phyloP scores from a whole-genome alignment of 2,113 vertebrate species.

The Formicarius rufipectus region DNA sequence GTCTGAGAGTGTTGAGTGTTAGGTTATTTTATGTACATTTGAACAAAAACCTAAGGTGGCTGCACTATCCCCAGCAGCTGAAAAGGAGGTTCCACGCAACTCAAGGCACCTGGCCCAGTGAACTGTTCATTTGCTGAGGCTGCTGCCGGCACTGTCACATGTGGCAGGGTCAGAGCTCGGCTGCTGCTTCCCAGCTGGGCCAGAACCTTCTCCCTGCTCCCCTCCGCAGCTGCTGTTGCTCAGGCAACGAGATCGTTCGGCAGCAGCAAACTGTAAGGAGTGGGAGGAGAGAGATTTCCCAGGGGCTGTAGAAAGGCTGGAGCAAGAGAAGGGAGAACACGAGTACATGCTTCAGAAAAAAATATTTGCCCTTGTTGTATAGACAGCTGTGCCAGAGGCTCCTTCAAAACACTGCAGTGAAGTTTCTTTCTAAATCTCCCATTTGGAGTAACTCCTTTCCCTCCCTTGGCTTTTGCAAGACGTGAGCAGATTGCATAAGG shows the following conservation, averaged over 20 bases:
- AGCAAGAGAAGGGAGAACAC: neutral
- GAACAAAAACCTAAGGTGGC: neutral
- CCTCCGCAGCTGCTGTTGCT: constrained; percentile 11
- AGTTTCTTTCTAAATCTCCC: neutral
- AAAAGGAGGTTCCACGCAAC: neutral
- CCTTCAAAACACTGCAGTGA: neutral
- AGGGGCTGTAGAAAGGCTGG: neutral
- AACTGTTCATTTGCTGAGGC: neutral
- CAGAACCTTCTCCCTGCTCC: neutral
- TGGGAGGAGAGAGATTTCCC: constrained; percentile 20
- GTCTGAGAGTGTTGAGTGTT: neutral
- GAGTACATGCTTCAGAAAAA: neutral
- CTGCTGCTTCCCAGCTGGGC: neutral
- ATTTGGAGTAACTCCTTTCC: neutral
- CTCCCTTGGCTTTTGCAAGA: neutral
- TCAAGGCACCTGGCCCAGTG: neutral
- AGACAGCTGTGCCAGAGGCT: neutral
- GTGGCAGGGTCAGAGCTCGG: neutral
- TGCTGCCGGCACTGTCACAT: neutral
- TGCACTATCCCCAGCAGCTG: neutral
- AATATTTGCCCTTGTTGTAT: neutral
- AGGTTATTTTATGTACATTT: neutral
- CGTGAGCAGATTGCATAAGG: neutral
- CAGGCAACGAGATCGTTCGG: neutral
- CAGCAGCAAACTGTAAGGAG: neutral